Conservation (phyloP, 2,888 invertebrate species). For the Leucoptera coffeella region DNA sequence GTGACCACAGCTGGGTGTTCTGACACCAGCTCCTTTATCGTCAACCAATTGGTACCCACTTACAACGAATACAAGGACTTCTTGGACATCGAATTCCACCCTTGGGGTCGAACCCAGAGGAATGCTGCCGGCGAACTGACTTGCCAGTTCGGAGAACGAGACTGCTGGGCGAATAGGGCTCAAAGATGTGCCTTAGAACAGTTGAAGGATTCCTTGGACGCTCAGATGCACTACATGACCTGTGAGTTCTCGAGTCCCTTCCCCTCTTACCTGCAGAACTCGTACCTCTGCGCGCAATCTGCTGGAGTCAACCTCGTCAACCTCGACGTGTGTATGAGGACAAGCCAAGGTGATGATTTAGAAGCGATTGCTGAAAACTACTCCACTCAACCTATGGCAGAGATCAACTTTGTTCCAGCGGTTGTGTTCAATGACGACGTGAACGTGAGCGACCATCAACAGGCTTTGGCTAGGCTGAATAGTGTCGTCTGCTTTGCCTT, state of each 20-base stretch:
- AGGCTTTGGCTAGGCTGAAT: slow-evolving; percentile 12
- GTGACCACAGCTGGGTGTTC: slow-evolving; percentile 25
- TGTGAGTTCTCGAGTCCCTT: slow-evolving; percentile 20
- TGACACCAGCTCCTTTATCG: slow-evolving; percentile 22
- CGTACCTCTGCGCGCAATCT: slow-evolving; percentile 19
- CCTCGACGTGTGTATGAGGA: slow-evolving; percentile 21
- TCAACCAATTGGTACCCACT: slow-evolving; percentile 14
- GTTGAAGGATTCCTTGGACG: slow-evolving; percentile 15
- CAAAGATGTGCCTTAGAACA: slow-evolving; percentile 28
- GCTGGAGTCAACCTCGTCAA: slow-evolving; percentile 19
- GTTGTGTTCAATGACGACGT: slow-evolving; percentile 22
- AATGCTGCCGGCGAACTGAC: slow-evolving; percentile 12
- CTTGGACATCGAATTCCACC: slow-evolving; percentile 28
- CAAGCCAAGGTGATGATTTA: slow-evolving; percentile 14
- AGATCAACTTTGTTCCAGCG: slow-evolving; percentile 22
- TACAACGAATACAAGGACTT: slow-evolving; percentile 20
- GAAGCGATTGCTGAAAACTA: slow-evolving; percentile 17
- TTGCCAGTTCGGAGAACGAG: slow-evolving; percentile 21
- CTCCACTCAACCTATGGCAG: slow-evolving; percentile 14
- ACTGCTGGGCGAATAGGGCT: slow-evolving; percentile 34
- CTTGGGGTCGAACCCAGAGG: slow-evolving; percentile 30
- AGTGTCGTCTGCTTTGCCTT: slow-evolving; percentile 25
- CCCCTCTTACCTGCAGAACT: slow-evolving; percentile 6
- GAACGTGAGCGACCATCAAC: slow-evolving; percentile 10
- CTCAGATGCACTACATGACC: slow-evolving; percentile 24